phyloP scores from a whole-genome alignment of 2,113 vertebrate species.

The Pterocles burchelli region DNA sequence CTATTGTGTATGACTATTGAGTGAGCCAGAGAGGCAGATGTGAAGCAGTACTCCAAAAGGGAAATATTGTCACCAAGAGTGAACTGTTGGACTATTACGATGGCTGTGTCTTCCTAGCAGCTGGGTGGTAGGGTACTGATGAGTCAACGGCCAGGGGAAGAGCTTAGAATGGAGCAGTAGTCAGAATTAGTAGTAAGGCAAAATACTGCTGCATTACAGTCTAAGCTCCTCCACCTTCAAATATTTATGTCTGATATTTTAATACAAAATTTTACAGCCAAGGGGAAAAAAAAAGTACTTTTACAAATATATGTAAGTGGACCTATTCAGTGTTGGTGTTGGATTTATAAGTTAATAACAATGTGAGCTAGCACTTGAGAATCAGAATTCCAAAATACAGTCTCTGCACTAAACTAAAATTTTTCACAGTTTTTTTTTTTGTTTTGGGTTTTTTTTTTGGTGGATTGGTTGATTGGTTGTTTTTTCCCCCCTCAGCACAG shows the following conservation, averaged over 20 bases:
- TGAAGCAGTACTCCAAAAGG: background rate
- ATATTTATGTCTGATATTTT: background rate
- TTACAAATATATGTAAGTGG: background rate
- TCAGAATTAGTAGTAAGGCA: background rate
- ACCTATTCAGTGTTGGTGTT: background rate
- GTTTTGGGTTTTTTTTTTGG: background rate
- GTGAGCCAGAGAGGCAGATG: background rate
- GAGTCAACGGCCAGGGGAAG: background rate
- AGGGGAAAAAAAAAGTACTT: background rate
- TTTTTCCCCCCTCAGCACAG: background rate
- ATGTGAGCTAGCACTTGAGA: background rate
- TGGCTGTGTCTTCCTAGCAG: background rate
- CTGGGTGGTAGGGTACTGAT: background rate
- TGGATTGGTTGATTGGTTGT: too few relatives aligned
- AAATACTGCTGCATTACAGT: background rate
- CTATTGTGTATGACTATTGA: background rate
- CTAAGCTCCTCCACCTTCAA: background rate
- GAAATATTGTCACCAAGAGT: background rate
- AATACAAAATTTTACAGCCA: background rate
- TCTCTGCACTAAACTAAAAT: background rate
- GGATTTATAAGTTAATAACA: background rate
- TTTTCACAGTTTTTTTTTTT: background rate
- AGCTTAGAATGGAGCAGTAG: background rate
- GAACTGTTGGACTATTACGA: background rate
- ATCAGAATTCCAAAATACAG: background rate